These are phyloP conservation scores for Florisuga fusca DNA, from an alignment of 2,797 vertebrate genomes.

Conservation along the genomic window DNA sequence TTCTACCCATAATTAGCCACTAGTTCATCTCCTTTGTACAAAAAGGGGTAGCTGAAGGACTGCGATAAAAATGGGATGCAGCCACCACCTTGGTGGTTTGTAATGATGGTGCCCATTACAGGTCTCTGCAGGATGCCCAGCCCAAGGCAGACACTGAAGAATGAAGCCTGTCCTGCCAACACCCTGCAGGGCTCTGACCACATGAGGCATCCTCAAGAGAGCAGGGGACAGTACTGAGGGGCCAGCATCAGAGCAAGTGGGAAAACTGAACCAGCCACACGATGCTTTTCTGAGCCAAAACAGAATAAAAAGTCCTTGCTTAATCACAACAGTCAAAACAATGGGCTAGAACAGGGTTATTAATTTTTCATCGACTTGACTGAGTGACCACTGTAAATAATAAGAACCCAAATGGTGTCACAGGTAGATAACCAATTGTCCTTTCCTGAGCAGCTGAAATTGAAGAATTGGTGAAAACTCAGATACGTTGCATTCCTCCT, in stretches of 20 bases:
- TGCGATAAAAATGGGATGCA: not conserved
- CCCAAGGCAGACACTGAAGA: not conserved
- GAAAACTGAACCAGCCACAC: not conserved
- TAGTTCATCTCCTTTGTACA: not conserved
- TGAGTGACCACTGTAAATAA: not conserved
- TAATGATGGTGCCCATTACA: accelerated
- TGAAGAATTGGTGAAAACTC: not conserved
- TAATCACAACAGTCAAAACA: not conserved
- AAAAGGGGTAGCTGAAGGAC: not conserved
- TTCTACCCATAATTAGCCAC: not conserved
- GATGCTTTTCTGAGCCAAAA: not conserved
- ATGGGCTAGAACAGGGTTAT: not conserved
- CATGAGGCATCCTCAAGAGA: not conserved
- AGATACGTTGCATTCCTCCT: not conserved
- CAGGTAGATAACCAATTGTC: not conserved
- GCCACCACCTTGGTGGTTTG: not conserved
- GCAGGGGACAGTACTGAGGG: no score
- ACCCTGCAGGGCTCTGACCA: not conserved
- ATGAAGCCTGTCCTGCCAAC: not conserved
- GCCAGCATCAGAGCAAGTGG: not conserved
- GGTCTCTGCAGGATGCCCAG: not conserved
- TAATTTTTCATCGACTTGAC: not conserved
- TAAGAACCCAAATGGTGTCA: not conserved
- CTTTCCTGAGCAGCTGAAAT: not conserved
- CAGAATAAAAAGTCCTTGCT: not conserved